Conservation (phyloP, 92 coral and sea anemone species). For the Paramuricea clavata region DNA sequence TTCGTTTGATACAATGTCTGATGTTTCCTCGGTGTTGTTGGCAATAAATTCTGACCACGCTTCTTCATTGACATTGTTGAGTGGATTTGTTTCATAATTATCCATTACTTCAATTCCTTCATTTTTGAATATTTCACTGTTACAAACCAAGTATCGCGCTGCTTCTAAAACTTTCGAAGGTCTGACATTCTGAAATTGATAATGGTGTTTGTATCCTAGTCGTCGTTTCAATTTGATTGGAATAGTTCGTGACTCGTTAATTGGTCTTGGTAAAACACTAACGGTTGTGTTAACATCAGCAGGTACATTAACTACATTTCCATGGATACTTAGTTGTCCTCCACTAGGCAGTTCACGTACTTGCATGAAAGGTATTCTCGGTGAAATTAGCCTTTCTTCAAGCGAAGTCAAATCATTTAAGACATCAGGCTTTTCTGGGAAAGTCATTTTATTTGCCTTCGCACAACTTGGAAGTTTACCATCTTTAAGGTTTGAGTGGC, state of each 20-base stretch:
- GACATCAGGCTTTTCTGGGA: constrained; percentile 35
- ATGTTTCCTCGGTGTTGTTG: no score
- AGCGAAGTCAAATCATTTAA: constrained; percentile 65
- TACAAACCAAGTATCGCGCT: constrained; percentile 59
- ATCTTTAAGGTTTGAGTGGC: no score
- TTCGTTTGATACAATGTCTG: no score
- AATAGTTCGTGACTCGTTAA: constrained; percentile 19
- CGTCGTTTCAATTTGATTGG: constrained; percentile 20
- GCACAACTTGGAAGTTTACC: no score
- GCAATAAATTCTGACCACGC: no score
- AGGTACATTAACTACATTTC: no score
- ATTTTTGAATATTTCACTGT: no score
- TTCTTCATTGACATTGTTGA: no score
- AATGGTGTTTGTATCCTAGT: constrained; percentile 30
- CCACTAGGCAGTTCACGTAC: constrained; percentile 74
- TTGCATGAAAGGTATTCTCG: constrained; percentile 73
- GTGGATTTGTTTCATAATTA: not conserved
- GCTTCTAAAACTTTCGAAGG: constrained; percentile 77
- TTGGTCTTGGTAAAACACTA: constrained; percentile 62
- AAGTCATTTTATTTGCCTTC: no score
- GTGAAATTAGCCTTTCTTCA: constrained; percentile 67
- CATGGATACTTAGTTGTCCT: no score
- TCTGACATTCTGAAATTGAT: constrained; percentile 72
- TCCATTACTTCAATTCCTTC: no score
- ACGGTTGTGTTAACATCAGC: no score